Percentiles rank a stretch among this genome's conserved stretches.
Evolutionary conservation across 2,113 vertebrate genomes (phyloP).

Genomic region (Excalfactoria chinensis): DNA sequence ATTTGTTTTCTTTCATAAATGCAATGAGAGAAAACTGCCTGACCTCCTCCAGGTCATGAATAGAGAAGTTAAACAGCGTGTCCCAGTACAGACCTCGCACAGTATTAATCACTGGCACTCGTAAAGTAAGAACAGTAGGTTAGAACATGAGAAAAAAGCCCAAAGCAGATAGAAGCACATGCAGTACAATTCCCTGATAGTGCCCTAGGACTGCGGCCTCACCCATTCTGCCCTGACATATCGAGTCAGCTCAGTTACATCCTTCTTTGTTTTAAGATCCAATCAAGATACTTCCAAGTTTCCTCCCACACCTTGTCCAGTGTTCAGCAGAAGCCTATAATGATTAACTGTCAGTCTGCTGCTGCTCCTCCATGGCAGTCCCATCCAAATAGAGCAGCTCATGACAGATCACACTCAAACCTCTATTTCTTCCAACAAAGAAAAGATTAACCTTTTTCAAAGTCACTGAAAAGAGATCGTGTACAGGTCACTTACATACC

Average conservation of each 20-base stretch:
- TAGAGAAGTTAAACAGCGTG: accelerated
- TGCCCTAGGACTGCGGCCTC: neutral
- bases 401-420: neutral
- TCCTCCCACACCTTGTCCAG: neutral
- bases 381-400: neutral
- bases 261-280: neutral
- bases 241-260: neutral
- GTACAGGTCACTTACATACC: neutral
- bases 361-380: neutral
- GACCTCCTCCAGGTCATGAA: neutral
- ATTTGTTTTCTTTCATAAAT: neutral
- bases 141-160: neutral
- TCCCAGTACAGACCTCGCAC: neutral
- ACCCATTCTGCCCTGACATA: neutral
- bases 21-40: neutral
- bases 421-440: neutral
- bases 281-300: neutral
- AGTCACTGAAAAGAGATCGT: neutral
- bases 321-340: neutral
- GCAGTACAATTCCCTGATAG: neutral
- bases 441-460: neutral
- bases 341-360: conserved; percentile 13
- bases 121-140: neutral
- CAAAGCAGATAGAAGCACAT: neutral
- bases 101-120: neutral